Base-by-base conservation (phyloP, 1,140 invertebrate species). In the Zaprionus gabonicus region DNA sequence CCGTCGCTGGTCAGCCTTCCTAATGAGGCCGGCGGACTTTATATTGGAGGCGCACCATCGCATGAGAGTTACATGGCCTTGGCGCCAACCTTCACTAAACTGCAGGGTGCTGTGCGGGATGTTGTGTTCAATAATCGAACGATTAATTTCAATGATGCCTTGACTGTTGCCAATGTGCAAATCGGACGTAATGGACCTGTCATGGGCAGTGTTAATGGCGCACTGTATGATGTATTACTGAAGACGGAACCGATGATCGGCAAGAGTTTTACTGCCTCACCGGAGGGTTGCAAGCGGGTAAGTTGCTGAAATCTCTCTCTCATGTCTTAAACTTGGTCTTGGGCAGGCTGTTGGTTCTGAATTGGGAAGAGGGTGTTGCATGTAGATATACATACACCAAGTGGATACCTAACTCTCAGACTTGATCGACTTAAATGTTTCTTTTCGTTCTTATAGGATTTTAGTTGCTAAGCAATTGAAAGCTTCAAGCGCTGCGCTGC, bases 21-120 rank as follows among this genome's bases (percentile, higher is more conserved):
- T 1, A 91, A 93, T 25, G 92, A 92, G 34, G 70, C 83, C 7
- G 93, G 93, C 25, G 93, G 93, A 0, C 75, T 94, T 0, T 94
- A 93, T 62, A 92, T 94, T 12, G 93, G 93, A 4, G 93, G 93
- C 9, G 86, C 86, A 20, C 92, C 92, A 3, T 59, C 82, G 1
- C 77, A 88, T 51, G 81, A 87, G 3, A 91, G 80, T 46, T 93
- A 81, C 68, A 80, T 80, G 0, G 79, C 71, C 5, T 65, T 93
- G 51, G 85, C 91, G 10, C 91, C 92, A 1, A 92, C 88, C 3
- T 92, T 93, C 46, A 79, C 96, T 15, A 93, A 95, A 71, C 94
- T 97, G 20, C 95, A 97, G 80, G 97, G 97, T 31, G 95, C 96
- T 6, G 96, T 98, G 23, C 95, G 95, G 78, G 96, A 98, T 93